Evolutionary conservation across 1,140 invertebrate genomes (phyloP), one percentile per base, ranked within the genome.

Genomic region (Wiebesia pumilae): DNA sequence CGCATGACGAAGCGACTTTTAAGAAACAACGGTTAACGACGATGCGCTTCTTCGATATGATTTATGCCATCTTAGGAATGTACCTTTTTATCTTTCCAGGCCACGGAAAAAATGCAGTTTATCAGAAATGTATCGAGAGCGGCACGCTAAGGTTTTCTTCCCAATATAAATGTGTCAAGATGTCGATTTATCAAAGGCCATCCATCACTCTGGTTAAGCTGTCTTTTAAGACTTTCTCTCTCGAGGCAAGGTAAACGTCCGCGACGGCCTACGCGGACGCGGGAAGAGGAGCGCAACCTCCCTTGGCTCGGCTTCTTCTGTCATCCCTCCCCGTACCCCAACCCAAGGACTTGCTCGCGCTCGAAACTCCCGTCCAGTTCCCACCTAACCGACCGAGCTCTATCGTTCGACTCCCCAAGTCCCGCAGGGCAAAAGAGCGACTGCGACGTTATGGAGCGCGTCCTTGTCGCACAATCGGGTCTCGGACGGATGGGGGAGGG

Each of bases 151-250:
- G 47, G 30, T 38, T 62, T 14, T 58, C 51, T 51, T 58, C 35
- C 71, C 62, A 73, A 82, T 82, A 82, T 35, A 54, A 82, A 73
- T 51, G 81, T 35, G 65, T 65, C 54, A 47, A 27, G 75, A 33
- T 78, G 58, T 85, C 84, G 79, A 81, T 86, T 86, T 58, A 81
- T 85, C 79, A 81, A 73, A 75, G 67, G 71, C 77, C 84, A 81
- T 86, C 84, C 67, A 81, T 86, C 84, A 81, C 69, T 27, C 65
- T 33, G 51, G 77, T 38, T 85, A 54, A 85, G 69, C 65, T 40
- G 77, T 85, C 84, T 43, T 81, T 81, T 65, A 81, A 86, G 79
- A 77, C 78, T 73, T 43, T 78, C 62, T 78, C 62, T 78, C 83
- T 30, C 83, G 43, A 35, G 73, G 3, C 51, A 19, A 19, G 51